These are phyloP conservation scores for Drosophila neotestacea DNA, from an alignment of 2,888 invertebrate genomes.

Conservation along the genomic window DNA sequence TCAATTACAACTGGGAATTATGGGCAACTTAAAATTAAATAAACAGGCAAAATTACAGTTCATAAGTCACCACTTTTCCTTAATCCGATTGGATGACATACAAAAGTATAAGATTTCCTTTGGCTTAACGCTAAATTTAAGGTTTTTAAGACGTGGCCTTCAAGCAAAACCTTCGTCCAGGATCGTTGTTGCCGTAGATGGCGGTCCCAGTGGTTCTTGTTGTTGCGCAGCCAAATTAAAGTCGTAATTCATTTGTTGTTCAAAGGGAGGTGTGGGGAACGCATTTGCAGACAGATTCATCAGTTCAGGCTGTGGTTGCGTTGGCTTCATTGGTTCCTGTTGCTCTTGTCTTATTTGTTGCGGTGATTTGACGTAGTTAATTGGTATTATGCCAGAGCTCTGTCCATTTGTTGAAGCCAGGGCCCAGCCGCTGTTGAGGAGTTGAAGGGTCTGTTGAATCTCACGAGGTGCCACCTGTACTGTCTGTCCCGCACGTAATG, in stretches of 20 bases:
- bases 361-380: slow-evolving; percentile 86
- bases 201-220: slow-evolving; percentile 69
- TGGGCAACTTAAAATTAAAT: slow-evolving; percentile 26
- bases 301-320: slow-evolving; percentile 62
- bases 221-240: slow-evolving; percentile 65
- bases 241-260: slow-evolving; percentile 67
- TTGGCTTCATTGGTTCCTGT: slow-evolving; percentile 33
- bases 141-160: not conserved
- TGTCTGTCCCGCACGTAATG: slow-evolving; percentile 91
- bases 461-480: slow-evolving; percentile 93
- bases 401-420: slow-evolving; percentile 88
- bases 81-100: slow-evolving; percentile 18
- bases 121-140: slow-evolving; percentile 36
- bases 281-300: slow-evolving; percentile 75
- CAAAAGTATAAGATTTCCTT: slow-evolving; percentile 31
- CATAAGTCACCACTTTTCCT: not conserved
- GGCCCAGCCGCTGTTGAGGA: slow-evolving; percentile 90
- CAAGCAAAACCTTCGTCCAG: slow-evolving; percentile 59
- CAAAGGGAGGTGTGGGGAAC: slow-evolving; percentile 71
- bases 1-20: slow-evolving; percentile 26
- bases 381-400: slow-evolving; percentile 88
- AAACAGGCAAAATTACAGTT: slow-evolving; percentile 26
- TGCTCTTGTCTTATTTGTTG: slow-evolving; percentile 78
- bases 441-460: slow-evolving; percentile 89
- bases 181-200: slow-evolving; percentile 54